Evolutionary conservation across 2,797 vertebrate genomes (phyloP), one percentile per base, ranked within the genome.

Genomic region (Limosa lapponica): DNA sequence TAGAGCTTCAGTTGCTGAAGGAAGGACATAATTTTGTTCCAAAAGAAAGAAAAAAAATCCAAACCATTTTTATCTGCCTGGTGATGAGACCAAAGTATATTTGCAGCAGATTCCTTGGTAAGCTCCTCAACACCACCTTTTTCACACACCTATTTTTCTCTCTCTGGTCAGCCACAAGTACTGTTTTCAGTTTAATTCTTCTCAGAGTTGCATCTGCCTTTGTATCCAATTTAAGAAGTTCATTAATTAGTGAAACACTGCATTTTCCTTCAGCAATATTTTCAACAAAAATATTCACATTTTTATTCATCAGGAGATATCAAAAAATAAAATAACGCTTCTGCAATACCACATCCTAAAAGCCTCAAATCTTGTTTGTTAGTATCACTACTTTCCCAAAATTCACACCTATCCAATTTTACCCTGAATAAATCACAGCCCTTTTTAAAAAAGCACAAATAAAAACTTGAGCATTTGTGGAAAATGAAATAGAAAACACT

Each of bases 311-410:
- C 1, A 7, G 11, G 13, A 79, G 13, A 72, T 69, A 43, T 1
- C 0, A n/a, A 84, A 34, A 32, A 16, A 4, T 1, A 1, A 5
- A 28, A 57, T 61, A 87, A 41, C 28, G 1, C 3, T 59, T 77
- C 59, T 67, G 14, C 30, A 49, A 19, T 28, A 16, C 3, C 36
- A 27, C 5, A 51, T 49, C 17, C 19, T 64, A 67, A 62, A 28
- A 55, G 27, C 8, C 57, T 48, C 10, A 13, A 5, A 39, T 58
- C 75, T 43, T 0, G 0, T 89, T 82, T 84, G 2, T 87, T 82
- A 30, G 1, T 23, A 15, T 77, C 17, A 17, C 5, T 77, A 16
- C 2, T 64, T 82, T 78, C 28, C 34, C 25, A 57, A 32, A 34
- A 91, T 80, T 85, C 18, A 3, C 24, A 55, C 11, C 8, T 58